Conservation (phyloP, 2,797 vertebrate species). For the Ctenopoma kingsleyae region DNA sequence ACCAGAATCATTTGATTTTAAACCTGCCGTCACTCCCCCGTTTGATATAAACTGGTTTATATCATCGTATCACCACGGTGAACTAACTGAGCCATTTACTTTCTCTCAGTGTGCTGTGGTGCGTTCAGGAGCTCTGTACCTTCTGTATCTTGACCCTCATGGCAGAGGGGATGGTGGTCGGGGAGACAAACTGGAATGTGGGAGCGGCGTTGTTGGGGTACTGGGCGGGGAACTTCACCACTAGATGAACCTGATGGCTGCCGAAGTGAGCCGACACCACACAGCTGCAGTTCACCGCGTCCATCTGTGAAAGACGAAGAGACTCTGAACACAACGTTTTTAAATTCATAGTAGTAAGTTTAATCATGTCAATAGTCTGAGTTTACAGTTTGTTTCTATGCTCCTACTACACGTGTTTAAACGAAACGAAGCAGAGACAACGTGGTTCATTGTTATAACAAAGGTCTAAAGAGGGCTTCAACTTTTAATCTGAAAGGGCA, state of each 20-base stretch:
- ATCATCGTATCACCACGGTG: too few relatives aligned
- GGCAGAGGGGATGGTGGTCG: slow-evolving; percentile 92
- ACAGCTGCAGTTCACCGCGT: slow-evolving; percentile 93
- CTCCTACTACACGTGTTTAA: too few relatives aligned
- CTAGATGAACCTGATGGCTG: slow-evolving; percentile 91
- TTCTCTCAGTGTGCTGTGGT: neutral
- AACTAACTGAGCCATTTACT: too few relatives aligned
- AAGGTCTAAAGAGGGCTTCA: too few relatives aligned
- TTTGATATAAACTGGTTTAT: too few relatives aligned
- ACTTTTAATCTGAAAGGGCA: too few relatives aligned
- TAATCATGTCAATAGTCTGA: too few relatives aligned
- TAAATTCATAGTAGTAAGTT: too few relatives aligned
- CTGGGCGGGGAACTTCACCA: slow-evolving; percentile 95
- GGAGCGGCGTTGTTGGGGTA: slow-evolving; percentile 97
- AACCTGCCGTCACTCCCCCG: neutral
- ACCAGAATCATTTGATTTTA: neutral
- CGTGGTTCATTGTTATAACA: too few relatives aligned
- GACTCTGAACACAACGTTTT: too few relatives aligned
- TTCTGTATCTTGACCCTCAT: slow-evolving; percentile 97
- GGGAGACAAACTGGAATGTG: slow-evolving; percentile 94
- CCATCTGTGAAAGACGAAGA: slow-evolving; percentile 86
- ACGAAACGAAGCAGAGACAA: too few relatives aligned
- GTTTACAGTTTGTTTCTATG: too few relatives aligned
- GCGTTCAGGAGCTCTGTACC: slow-evolving; percentile 74
- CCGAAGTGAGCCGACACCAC: slow-evolving; percentile 94